phyloP scores from a whole-genome alignment of 1,140 invertebrate species.

The Bombus sylvicola region DNA sequence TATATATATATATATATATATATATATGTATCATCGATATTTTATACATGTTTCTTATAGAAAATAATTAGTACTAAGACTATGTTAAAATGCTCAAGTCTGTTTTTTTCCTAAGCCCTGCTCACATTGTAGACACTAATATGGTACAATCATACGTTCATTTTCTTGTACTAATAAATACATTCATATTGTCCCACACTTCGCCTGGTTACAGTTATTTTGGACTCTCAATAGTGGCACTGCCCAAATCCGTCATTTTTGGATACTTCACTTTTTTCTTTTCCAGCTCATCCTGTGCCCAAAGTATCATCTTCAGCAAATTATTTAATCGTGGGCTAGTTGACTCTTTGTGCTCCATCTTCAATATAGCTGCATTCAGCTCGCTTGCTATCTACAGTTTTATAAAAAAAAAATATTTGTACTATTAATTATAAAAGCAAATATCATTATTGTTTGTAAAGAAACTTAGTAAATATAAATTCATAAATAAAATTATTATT shows the following conservation, averaged over 20 bases:
- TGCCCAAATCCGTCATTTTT: slow-evolving; percentile 94
- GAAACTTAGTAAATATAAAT: neutral
- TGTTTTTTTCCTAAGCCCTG: slow-evolving; percentile 12
- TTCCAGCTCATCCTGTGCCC: slow-evolving; percentile 97
- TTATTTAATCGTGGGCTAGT: slow-evolving; percentile 95
- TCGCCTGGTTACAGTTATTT: slow-evolving; percentile 83
- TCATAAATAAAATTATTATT: neutral
- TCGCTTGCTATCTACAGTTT: slow-evolving; percentile 95
- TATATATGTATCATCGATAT: slow-evolving; percentile 28
- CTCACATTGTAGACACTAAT: slow-evolving; percentile 28
- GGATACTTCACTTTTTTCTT: slow-evolving; percentile 97
- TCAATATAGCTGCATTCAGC: slow-evolving; percentile 97
- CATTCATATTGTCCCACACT: slow-evolving; percentile 48
- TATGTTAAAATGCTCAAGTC: slow-evolving; percentile 33
- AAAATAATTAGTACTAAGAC: slow-evolving; percentile 30
- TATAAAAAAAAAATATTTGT: slow-evolving; percentile 30
- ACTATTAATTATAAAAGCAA: slow-evolving; percentile 35
- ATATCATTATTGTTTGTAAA: neutral
- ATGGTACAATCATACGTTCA: slow-evolving; percentile 41
- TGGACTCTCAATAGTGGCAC: slow-evolving; percentile 90
- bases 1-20: slow-evolving; percentile 23
- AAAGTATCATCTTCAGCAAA: slow-evolving; percentile 95
- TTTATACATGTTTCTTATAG: slow-evolving; percentile 19
- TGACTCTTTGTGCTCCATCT: slow-evolving; percentile 94
- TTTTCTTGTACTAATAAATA: slow-evolving; percentile 61